Base-by-base conservation (phyloP, 2,797 vertebrate species). In the Caiman crocodilus region DNA sequence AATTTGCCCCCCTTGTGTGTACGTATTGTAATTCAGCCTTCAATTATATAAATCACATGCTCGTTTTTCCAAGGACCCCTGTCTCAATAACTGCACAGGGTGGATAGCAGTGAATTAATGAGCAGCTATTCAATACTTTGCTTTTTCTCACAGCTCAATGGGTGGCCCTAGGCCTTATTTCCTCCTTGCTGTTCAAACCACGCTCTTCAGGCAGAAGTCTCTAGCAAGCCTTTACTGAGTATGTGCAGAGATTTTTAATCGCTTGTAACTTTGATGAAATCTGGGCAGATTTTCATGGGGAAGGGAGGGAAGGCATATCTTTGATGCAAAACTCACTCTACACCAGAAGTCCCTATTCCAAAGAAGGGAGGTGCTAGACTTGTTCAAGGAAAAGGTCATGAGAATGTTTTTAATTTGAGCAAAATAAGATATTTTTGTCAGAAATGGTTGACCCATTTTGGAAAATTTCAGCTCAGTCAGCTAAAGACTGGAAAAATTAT, bases 81-180 rank as follows among this genome's bases (percentile, higher is more conserved):
- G 74, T 63, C 76, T 90, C 35, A 23, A n/a, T 64, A 74, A 89
- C 13, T 86, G 95, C 71, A 26, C 89, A 60, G 42, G 42, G 42
- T 50, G 42, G 42, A 50, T 50, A 92, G 61, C n/a, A 28, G 25
- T 79, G 91, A 91, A 92, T 90, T 93, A 93, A 91, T 74, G 84
- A 94, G 76, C 76, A 89, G 73, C 84, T 86, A 91, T 91, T 94
- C 82, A 89, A 21, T 85, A 91, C 80, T 88, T 94, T 94, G 64
- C 90, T 96, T 96, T 93, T 76, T 84, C 86, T 92, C 42, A 50
- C 11, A 50, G 42, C 79, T 63, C 58, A 76, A 35, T 23, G 84
- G 32, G 1, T 10, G 74, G 79, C 57, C 92, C 93, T 2, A 0
- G 84, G 81, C 88, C 84, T 88, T 76, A 82, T 89, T 82, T 90